phyloP scores from a whole-genome alignment of 2,113 vertebrate genomes.

The Bufo gargarizans region DNA sequence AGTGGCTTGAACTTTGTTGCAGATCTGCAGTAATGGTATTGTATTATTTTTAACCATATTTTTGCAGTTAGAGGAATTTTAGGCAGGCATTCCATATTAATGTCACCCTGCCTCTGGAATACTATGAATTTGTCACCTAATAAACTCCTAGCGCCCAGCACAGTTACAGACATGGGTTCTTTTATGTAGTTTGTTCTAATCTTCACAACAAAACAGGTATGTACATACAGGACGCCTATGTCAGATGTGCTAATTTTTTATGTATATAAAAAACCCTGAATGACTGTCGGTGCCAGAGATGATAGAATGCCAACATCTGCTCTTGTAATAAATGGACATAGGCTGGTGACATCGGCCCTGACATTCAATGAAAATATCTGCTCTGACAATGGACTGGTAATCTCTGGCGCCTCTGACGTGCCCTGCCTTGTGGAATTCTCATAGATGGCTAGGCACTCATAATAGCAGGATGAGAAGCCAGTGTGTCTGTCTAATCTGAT shows the following conservation, averaged over 20 bases:
- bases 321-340: conserved; percentile 27
- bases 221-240: neutral
- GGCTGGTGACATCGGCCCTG: conserved; percentile 34
- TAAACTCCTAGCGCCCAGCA: too few relatives aligned
- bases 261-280: neutral
- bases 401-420: conserved; percentile 66
- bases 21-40: too few relatives aligned
- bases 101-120: too few relatives aligned
- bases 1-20: too few relatives aligned
- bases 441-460: conserved; percentile 77
- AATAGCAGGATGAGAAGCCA: conserved; percentile 72
- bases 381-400: conserved; percentile 69
- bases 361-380: conserved; percentile 60
- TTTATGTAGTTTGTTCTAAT: neutral
- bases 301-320: conserved; percentile 12
- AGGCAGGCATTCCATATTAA: too few relatives aligned
- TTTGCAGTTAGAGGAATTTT: too few relatives aligned
- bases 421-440: conserved; percentile 74
- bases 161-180: neutral
- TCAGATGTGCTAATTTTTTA: neutral
- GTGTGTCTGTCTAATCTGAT: conserved; percentile 57
- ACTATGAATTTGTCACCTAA: too few relatives aligned
- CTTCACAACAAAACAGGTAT: neutral
- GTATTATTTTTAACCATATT: too few relatives aligned
- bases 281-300: neutral